Evolutionary conservation across 2,888 invertebrate species (phyloP), one percentile per base, ranked within the genome.

Genomic region (Saturnia pavonia): DNA sequence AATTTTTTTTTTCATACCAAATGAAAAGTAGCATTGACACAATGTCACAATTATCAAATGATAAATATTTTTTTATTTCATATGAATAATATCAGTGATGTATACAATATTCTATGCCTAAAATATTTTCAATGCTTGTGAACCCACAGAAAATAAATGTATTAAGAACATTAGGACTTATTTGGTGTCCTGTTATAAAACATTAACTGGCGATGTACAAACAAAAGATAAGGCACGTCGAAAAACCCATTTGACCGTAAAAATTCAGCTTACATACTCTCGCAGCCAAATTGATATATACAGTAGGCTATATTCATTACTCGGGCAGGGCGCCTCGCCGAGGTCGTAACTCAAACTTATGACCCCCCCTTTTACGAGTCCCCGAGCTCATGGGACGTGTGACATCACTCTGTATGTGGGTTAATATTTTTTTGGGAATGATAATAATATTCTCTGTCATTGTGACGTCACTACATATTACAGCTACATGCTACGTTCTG

Each of bases 231-330:
- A 25, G 27, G 6, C 25, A 27, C 57, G 27, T 60, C 27, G 27
- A 25, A 27, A 60, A 60, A 60, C 57, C 57, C 57, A 60, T 60
- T 60, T 14, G 57, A 27, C 57, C 57, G 27, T 60, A 60, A 60
- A 60, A 60, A 60, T 27, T 27, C 57, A 60, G 14, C 57, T 14
- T 27, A 60, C 57, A 60, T 60, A 27, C 57, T 60, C 57, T 60
- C 57, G 27, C 57, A 60, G 73, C 85, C 84, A 91, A 92, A 92
- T 92, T 91, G 91, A 91, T 90, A 92, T 91, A 92, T 92, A 92
- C 90, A 85, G 89, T 76, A 82, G 79, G 85, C 88, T 88, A 90
- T 91, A 90, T 91, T 91, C 92, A 91, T 92, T 92, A 92, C 85
- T 71, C 27, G 27, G 25, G 14, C 14, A 79, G 74, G 80, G 80